Evolutionary conservation across 2,888 invertebrate species (phyloP).

Genomic region (Pedicia rivosa): DNA sequence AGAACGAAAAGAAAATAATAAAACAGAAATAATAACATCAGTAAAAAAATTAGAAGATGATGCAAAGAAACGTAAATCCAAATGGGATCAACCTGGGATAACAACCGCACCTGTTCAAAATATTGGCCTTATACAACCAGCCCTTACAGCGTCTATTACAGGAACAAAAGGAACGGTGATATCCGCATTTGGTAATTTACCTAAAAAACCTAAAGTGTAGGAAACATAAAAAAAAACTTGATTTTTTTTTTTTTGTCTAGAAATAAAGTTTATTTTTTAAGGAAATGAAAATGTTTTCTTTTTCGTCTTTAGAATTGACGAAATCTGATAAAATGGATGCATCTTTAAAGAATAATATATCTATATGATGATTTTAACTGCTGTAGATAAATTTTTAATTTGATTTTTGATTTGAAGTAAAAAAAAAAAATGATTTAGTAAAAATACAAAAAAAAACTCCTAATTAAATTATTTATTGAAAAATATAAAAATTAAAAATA

Average conservation of each 20-base stretch:
- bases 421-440: too few species aligned
- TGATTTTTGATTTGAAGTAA: too few species aligned
- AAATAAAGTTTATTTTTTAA: too few species aligned
- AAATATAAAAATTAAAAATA: too few species aligned
- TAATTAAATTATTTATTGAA: too few species aligned
- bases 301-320: too few species aligned
- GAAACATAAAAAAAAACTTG: background rate
- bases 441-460: too few species aligned
- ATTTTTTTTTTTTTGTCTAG: background rate
- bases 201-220: conserved; percentile 43
- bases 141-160: conserved; percentile 64
- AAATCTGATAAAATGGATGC: too few species aligned
- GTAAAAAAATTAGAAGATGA: conserved; percentile 48
- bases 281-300: too few species aligned
- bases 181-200: conserved; percentile 81
- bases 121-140: conserved; percentile 47
- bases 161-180: conserved; percentile 87
- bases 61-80: conserved; percentile 76
- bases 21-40: conserved; percentile 57
- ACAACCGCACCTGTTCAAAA: conserved; percentile 22
- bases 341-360: too few species aligned
- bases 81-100: conserved; percentile 75
- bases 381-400: too few species aligned
- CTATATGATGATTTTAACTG: too few species aligned
- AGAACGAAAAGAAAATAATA: conserved; percentile 71